Evolutionary conservation across 2,797 vertebrate species (phyloP).

Genomic region (Lepus oiostolus): DNA sequence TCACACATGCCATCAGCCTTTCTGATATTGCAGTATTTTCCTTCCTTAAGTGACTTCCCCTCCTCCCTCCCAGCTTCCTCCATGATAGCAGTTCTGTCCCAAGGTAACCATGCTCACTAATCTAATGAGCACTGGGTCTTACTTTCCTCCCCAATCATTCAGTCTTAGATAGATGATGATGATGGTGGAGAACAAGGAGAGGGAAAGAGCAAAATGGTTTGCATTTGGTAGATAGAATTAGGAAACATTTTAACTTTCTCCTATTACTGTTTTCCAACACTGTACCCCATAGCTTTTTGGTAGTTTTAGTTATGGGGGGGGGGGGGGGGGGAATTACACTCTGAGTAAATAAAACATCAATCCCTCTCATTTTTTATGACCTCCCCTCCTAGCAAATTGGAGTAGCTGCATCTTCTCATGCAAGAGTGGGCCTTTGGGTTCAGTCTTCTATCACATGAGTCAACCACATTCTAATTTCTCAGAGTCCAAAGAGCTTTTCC

Average conservation of each 20-base stretch:
- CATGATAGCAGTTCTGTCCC: neutral
- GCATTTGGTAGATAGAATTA: neutral
- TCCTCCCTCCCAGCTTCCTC: neutral
- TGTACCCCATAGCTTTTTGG: neutral
- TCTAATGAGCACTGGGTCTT: neutral
- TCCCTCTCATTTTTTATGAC: neutral
- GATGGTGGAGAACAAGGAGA: neutral
- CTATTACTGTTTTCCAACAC: neutral
- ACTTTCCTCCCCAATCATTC: conserved; percentile 5
- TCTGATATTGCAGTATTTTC: neutral
- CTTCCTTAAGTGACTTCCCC: neutral
- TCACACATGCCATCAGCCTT: neutral
- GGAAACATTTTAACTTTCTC: neutral
- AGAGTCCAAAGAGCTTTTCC: neutral
- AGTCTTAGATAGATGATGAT: neutral
- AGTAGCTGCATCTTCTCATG: neutral
- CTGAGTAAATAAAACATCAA: neutral
- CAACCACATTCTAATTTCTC: neutral
- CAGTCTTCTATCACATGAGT: neutral
- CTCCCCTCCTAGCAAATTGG: neutral
- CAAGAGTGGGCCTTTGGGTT: neutral
- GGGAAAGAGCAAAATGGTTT: neutral
- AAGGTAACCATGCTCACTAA: neutral
- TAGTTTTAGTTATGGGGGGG: neutral
- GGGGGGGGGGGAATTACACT: neutral